Percentiles rank a stretch among this genome's conserved stretches.
phyloP scores from a whole-genome alignment of 1,140 invertebrate genomes.

The Leptinotarsa defecta region DNA sequence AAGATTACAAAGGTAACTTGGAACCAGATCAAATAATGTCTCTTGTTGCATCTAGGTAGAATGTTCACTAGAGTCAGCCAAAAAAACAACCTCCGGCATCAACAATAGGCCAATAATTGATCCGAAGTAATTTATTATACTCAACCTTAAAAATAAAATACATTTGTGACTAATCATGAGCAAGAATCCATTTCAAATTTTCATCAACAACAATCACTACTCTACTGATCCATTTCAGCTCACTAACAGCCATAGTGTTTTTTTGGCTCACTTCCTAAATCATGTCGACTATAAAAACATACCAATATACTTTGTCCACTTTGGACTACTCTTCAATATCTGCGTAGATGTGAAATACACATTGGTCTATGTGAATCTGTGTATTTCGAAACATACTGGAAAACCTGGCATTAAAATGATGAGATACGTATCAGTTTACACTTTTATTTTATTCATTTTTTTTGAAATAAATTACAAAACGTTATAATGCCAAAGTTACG shows the following conservation, averaged over 20 bases:
- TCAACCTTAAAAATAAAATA: too few species aligned
- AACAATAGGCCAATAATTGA: neutral
- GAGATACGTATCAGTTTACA: slow-evolving; percentile 32
- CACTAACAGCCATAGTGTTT: slow-evolving; percentile 1
- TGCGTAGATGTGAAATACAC: slow-evolving; percentile 45
- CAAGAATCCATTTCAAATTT: too few species aligned
- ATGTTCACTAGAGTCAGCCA: neutral
- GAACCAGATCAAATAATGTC: too few species aligned
- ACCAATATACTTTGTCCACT: slow-evolving; percentile 45
- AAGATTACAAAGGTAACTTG: too few species aligned
- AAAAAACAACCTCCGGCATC: neutral
- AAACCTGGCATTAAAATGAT: slow-evolving; percentile 23
- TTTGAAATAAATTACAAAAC: slow-evolving; percentile 48
- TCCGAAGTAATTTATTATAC: too few species aligned
- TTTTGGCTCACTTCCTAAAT: slow-evolving; percentile 15
- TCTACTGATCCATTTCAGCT: too few species aligned
- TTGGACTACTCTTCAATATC: slow-evolving; percentile 53
- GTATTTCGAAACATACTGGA: slow-evolving; percentile 21
- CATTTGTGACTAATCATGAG: too few species aligned
- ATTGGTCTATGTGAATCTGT: slow-evolving; percentile 24
- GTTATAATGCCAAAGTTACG: slow-evolving; percentile 43
- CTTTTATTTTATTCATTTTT: slow-evolving; percentile 32
- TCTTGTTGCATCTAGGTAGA: neutral
- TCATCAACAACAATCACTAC: too few species aligned
- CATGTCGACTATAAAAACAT: slow-evolving; percentile 14